phyloP scores from a whole-genome alignment of 37 sponge, comb jelly and placozoan species.

The Beroe forskalii region DNA sequence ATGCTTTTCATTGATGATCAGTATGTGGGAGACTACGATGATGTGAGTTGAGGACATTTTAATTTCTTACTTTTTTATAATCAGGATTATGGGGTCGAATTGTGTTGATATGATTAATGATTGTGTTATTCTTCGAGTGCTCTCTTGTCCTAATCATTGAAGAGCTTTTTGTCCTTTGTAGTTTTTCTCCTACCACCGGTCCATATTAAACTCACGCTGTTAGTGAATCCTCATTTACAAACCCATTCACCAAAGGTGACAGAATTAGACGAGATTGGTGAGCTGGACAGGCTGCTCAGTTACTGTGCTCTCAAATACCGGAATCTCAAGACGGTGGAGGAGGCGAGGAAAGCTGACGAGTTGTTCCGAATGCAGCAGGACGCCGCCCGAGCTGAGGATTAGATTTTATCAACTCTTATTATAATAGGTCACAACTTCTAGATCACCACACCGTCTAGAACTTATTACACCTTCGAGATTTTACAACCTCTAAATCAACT shows the following conservation, averaged over 20 bases:
- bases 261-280: constrained; percentile 50
- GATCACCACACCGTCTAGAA: too few species aligned
- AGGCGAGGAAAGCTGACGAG: constrained; percentile 56
- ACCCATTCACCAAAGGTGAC: not conserved
- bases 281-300: constrained; percentile 54
- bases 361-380: not conserved
- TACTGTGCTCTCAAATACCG: constrained; percentile 64
- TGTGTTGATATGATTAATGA: too few species aligned
- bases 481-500: too few species aligned
- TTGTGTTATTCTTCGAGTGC: too few species aligned
- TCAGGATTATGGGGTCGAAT: not conserved
- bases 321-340: constrained; percentile 53
- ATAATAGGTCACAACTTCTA: too few species aligned
- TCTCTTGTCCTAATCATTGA: too few species aligned
- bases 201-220: too few species aligned
- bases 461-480: too few species aligned
- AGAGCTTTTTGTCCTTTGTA: too few species aligned
- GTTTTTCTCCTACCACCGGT: too few species aligned
- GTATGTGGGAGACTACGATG: constrained; percentile 58
- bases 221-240: too few species aligned
- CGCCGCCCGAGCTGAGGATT: not conserved
- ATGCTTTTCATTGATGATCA: constrained; percentile 63
- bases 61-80: not conserved
- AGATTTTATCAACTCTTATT: too few species aligned
- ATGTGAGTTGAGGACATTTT: constrained; percentile 58